phyloP scores from a whole-genome alignment of 2,113 vertebrate genomes.

The Lasiurus cinereus region DNA sequence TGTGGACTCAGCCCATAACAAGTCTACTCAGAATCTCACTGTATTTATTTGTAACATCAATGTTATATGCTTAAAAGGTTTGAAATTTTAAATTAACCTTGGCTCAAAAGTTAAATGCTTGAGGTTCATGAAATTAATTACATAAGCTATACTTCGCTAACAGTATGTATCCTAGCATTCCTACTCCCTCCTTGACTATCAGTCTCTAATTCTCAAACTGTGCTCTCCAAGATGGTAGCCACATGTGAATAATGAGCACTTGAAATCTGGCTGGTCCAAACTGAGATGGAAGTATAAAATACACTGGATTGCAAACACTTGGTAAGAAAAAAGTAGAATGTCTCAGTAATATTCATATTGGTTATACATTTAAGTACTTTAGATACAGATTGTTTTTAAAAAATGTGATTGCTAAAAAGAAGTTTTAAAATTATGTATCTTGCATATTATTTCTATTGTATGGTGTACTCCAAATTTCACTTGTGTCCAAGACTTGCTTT shows the following conservation, averaged over 20 bases:
- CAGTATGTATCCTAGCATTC: background rate
- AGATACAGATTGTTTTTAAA: background rate
- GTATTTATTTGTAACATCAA: background rate
- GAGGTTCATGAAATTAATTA: constrained; percentile 40
- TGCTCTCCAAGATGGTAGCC: background rate
- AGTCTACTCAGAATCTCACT: background rate
- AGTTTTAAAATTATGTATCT: background rate
- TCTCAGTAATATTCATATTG: constrained; percentile 22
- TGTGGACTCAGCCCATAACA: background rate
- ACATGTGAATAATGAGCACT: background rate
- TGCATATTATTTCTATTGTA: background rate
- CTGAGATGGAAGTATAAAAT: background rate
- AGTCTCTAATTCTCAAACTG: background rate
- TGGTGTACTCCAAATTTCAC: background rate
- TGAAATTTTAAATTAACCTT: background rate
- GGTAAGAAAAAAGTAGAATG: background rate
- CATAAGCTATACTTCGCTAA: background rate
- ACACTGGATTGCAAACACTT: background rate
- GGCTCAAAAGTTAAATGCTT: background rate
- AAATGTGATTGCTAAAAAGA: background rate
- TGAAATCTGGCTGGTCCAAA: background rate
- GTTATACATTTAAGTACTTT: constrained; percentile 7
- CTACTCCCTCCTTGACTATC: background rate
- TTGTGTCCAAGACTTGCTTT: background rate
- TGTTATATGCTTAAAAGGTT: background rate